phyloP scores from a whole-genome alignment of 2,888 invertebrate genomes.

The Atrina japonica region DNA sequence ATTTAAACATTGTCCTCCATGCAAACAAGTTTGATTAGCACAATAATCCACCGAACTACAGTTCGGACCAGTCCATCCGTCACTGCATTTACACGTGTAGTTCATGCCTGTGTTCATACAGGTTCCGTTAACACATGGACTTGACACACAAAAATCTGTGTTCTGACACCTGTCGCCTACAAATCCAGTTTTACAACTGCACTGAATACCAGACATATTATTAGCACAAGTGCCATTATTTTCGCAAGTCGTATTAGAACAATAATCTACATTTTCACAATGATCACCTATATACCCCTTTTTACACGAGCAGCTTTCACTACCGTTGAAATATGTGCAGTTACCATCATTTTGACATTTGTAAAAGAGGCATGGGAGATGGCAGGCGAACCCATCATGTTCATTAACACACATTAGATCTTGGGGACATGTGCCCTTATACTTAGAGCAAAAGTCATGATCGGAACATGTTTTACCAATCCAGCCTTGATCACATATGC shows the following conservation, averaged over 20 bases:
- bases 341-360: constrained; percentile 12
- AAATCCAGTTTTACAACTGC: constrained; percentile 8
- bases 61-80: constrained; percentile 9
- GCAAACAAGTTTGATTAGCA: background rate
- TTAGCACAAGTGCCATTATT: constrained; percentile 18
- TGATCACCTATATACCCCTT: constrained; percentile 4
- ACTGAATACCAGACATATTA: background rate
- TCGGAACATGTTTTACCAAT: constrained; percentile 7
- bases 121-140: constrained; percentile 14
- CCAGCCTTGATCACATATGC: constrained; percentile 3
- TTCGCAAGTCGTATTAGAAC: constrained; percentile 8
- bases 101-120: constrained; percentile 5
- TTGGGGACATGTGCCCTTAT: background rate
- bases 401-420: constrained; percentile 8
- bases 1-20: constrained; percentile 13
- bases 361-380: constrained; percentile 3
- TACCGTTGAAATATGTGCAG: constrained; percentile 1
- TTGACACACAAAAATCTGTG: constrained; percentile 3
- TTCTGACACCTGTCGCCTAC: constrained; percentile 14
- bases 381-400: constrained; percentile 17
- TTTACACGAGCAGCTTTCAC: constrained; percentile 6
- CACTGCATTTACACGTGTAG: constrained; percentile 2
- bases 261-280: constrained; percentile 14
- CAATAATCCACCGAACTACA: constrained; percentile 14
- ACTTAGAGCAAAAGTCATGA: constrained; percentile 1